Base-by-base conservation (phyloP, 2,888 invertebrate species). In the Cylloceria caligata region DNA sequence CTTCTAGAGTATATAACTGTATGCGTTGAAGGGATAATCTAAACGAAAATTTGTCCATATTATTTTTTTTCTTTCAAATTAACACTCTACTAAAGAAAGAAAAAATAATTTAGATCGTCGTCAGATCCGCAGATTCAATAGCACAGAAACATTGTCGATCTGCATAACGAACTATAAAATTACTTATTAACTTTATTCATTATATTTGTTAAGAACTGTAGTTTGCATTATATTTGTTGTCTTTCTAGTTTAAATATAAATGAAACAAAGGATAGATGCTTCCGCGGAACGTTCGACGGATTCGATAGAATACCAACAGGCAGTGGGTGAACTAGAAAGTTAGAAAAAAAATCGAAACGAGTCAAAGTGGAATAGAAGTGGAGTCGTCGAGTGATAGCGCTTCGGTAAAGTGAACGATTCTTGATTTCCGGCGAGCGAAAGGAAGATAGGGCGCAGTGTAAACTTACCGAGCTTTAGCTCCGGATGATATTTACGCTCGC, bases 401-500 rank as follows among this genome's bases (percentile, higher is more conserved):
- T 55, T 42, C 19, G 60, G 64, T 47, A n/a, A n/a, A n/a, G n/a
- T 45, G 77, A 81, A 72, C 78, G 81, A 83, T 81, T 81, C 78
- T 81, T 78, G 78, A 81, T 83, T 79, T 78, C 65, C 81, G 76
- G 60, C 62, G 65, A 71, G 60, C 42, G 73, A 52, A 39, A 68
- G 39, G 27, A 47, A 34, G 62, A 64, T 7, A 4, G 47, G 69
- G 49, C 62, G 47, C 78, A 77, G 80, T 77, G 80, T 74, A 81
- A 80, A 82, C 80, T 81, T 68, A 64, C 52, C 30, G 45, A 49
- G 36, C 68, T 68, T n/a, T 42, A 47, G 49, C 27, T 62, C 80
- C 71, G 76, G 72, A 80, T 82, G 52, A 69, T 84, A 82, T 82
- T 84, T 82, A 80, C 84, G 77, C 74, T 81, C 45, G 69, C 71